phyloP scores from a whole-genome alignment of 1,140 invertebrate genomes.

The Drosophila subpulchrella region DNA sequence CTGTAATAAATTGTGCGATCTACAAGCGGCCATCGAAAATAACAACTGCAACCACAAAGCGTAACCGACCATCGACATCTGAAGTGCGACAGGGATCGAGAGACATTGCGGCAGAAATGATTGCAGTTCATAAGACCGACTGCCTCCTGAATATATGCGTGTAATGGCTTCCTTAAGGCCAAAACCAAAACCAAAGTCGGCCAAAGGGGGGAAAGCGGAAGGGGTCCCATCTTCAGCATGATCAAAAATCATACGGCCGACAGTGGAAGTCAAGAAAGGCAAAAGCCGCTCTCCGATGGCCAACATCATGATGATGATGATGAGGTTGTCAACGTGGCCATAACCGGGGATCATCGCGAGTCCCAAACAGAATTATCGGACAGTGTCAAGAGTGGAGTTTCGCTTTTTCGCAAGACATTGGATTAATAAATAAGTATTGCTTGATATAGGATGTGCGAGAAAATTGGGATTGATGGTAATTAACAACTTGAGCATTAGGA shows the following conservation, averaged over 20 bases:
- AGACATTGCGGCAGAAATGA: conserved; percentile 58
- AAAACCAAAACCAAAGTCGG: conserved; percentile 44
- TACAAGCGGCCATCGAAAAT: conserved; percentile 20
- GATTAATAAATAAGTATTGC: conserved; percentile 8
- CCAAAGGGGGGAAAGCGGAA: conserved; percentile 11
- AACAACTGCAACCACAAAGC: conserved; percentile 46
- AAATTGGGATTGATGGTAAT: neutral
- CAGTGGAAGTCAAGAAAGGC: conserved; percentile 39
- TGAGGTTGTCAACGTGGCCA: conserved; percentile 51
- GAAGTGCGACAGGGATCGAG: conserved; percentile 19
- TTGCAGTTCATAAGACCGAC: conserved; percentile 67
- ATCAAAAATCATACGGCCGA: conserved; percentile 71
- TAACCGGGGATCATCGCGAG: conserved; percentile 8
- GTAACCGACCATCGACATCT: conserved; percentile 22
- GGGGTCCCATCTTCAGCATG: conserved; percentile 33
- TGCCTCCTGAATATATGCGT: conserved; percentile 62
- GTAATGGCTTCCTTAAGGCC: conserved; percentile 83
- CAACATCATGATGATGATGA: conserved; percentile 46
- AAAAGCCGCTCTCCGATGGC: conserved; percentile 45
- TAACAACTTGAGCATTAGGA: too few species aligned
- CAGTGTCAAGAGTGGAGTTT: conserved; percentile 16
- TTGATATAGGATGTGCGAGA: too few species aligned
- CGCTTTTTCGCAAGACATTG: neutral
- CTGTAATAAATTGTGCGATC: conserved; percentile 74
- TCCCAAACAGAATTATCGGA: conserved; percentile 3